Evolutionary conservation across 2,888 invertebrate genomes (phyloP).

Genomic region (Agonopterix alstromeriana): DNA sequence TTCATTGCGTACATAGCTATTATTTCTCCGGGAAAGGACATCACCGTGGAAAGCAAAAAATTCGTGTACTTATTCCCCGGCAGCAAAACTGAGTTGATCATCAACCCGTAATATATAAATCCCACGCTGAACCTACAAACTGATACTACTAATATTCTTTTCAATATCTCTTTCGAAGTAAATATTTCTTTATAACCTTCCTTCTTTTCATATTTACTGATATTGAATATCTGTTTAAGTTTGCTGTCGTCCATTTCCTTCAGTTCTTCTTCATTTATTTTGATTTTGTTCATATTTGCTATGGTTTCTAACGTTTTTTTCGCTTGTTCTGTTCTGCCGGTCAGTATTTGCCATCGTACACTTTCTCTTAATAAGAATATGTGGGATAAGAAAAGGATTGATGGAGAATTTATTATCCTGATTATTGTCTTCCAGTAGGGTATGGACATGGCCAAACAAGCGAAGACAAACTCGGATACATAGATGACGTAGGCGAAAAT

Average conservation of each 20-base stretch:
- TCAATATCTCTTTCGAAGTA: slow-evolving; percentile 40
- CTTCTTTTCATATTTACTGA: slow-evolving; percentile 31
- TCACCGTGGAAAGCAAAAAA: slow-evolving; percentile 48
- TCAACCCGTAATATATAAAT: slow-evolving; percentile 57
- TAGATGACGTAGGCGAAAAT: slow-evolving; percentile 48
- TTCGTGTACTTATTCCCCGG: slow-evolving; percentile 59
- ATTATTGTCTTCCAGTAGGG: slow-evolving; percentile 53
- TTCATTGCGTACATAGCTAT: slow-evolving; percentile 51
- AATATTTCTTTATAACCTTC: slow-evolving; percentile 40
- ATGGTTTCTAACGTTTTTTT: slow-evolving; percentile 36
- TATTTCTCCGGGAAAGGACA: slow-evolving; percentile 61
- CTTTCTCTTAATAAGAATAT: slow-evolving; percentile 46
- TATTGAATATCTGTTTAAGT: slow-evolving; percentile 42
- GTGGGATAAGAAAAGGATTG: slow-evolving; percentile 37
- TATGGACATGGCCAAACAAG: slow-evolving; percentile 45
- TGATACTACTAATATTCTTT: slow-evolving; percentile 34
- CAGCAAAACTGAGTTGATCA: slow-evolving; percentile 53
- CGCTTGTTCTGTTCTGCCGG: slow-evolving; percentile 41
- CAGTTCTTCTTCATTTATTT: slow-evolving; percentile 36
- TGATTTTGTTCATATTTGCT: slow-evolving; percentile 41
- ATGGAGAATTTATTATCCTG: slow-evolving; percentile 47
- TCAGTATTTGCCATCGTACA: slow-evolving; percentile 55
- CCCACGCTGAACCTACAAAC: slow-evolving; percentile 42
- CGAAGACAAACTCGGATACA: slow-evolving; percentile 47
- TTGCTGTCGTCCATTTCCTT: slow-evolving; percentile 29